A percentile compares a stretch with the other conserved stretches of the same genome.
Conservation (phyloP, 2,888 invertebrate species). For the Caenorhabditis virilis region DNA sequence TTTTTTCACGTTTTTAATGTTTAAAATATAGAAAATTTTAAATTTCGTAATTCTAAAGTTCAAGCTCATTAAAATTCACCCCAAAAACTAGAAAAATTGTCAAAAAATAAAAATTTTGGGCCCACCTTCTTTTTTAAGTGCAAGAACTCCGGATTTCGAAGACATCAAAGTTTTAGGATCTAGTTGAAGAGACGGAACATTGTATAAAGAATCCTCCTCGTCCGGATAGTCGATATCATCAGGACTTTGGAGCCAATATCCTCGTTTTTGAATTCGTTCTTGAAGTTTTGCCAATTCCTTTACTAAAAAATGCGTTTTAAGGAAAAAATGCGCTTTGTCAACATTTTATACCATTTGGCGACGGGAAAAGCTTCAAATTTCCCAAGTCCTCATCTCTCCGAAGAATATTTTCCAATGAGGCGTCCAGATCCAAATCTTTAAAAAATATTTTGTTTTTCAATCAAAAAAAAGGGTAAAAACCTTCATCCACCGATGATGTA, state of each 20-base stretch:
- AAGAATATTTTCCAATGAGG: not conserved
- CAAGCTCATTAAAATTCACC: no score
- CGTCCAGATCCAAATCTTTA: not conserved
- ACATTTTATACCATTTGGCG: not conserved
- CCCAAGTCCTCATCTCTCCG: not conserved
- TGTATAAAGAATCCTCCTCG: conserved; percentile 34
- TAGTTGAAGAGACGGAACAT: conserved; percentile 15
- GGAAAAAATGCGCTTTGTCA: not conserved
- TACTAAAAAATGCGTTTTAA: not conserved
- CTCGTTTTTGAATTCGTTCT: not conserved
- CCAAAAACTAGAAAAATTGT: no score
- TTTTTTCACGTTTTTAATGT: no score
- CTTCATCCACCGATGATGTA: not conserved
- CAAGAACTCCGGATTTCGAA: not conserved
- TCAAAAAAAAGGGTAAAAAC: not conserved
- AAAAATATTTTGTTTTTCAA: not conserved
- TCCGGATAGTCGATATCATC: conserved; percentile 11
- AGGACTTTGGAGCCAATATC: not conserved
- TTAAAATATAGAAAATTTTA: no score
- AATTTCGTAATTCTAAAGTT: no score
- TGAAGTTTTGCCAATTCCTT: conserved; percentile 3
- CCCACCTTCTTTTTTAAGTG: not conserved
- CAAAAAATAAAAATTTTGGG: not conserved
- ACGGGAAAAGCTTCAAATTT: not conserved
- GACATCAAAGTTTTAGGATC: conserved; percentile 14